These are phyloP conservation scores for Sthenelais limicola DNA, from an alignment of 2,888 invertebrate species.

Conservation along the genomic window DNA sequence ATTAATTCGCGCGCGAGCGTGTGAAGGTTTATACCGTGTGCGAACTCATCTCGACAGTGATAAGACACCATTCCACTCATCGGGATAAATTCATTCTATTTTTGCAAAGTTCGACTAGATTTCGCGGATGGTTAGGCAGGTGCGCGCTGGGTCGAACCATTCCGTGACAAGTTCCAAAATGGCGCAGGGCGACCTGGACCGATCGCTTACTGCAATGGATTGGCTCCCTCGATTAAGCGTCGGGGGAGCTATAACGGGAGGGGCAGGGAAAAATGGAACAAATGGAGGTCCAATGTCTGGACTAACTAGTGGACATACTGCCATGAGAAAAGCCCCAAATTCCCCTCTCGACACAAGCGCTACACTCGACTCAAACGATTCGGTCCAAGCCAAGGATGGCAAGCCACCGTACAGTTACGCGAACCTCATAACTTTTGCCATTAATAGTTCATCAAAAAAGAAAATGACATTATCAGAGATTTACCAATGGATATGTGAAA, in stretches of 20 bases:
- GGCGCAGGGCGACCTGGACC: conserved; percentile 73
- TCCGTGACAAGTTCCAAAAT: conserved; percentile 57
- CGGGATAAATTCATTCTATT: neutral
- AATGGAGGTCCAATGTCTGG: conserved; percentile 3
- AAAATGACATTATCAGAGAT: conserved; percentile 84
- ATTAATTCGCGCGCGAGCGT: too few relatives aligned
- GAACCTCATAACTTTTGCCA: conserved; percentile 80
- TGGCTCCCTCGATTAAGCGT: conserved; percentile 74
- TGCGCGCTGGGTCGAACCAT: conserved; percentile 15
- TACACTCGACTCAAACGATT: conserved; percentile 59
- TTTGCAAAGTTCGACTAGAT: neutral
- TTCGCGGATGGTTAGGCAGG: conserved; percentile 20
- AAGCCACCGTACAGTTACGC: conserved; percentile 79
- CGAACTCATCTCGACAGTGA: too few relatives aligned
- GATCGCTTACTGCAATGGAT: conserved; percentile 75
- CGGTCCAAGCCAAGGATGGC: conserved; percentile 63
- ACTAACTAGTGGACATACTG: conserved; percentile 58
- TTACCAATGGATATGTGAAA: conserved; percentile 82
- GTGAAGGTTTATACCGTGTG: too few relatives aligned
- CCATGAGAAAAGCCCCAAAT: conserved; percentile 64
- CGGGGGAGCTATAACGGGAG: conserved; percentile 64
- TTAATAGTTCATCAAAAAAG: conserved; percentile 78
- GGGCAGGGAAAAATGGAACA: conserved; percentile 52
- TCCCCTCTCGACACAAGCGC: conserved; percentile 65
- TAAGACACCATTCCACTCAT: neutral